Base-by-base conservation (phyloP, 2,888 invertebrate genomes). In the Chalcosyrphus nemorum region DNA sequence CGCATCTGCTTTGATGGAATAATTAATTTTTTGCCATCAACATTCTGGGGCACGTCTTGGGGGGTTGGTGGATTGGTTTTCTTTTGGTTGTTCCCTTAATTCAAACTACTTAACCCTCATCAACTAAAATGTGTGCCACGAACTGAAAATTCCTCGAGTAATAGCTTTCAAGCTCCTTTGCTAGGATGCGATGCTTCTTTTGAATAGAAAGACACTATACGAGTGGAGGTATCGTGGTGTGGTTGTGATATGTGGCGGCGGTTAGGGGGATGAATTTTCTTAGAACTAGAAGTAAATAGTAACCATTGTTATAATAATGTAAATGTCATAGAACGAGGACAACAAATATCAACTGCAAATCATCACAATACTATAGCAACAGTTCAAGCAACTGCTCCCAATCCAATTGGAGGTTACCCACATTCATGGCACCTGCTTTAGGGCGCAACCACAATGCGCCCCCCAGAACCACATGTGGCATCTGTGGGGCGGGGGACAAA, bases 131-230 rank as follows among this genome's bases (percentile, higher is more conserved):
- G 70, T 70, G 41, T 75, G 77, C 63, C 50, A 75, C 38, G 43
- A 77, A 61, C 65, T 72, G 66, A 66, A 77, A 71, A 77, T 77
- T 72, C 45, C 32, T 50, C 81, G 52, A 82, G 71, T 82, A 76
- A 77, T 77, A 66, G 81, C 81, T 82, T 77, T 72, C 61, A 82
- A 72, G 77, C 77, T 47, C 81, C n/a, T n/a, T n/a, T n/a, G n/a
- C n/a, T n/a, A 77, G 66, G 72, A 54, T 29, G 50, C 54, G 59
- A 76, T 75, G 74, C 21, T 57, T 65, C 81, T 68, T n/a, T 50
- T 57, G 47, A 70, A 35, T n/a, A 47, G 24, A 17, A 4, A 24
- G n/a, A 11, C 19, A n/a, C 27, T 15, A n/a, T n/a, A n/a, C n/a
- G n/a, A n/a, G n/a, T n/a, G n/a, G n/a, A n/a, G n/a, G n/a, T n/a